Evolutionary conservation across 2,113 vertebrate genomes (phyloP).

Genomic region (Thalassarche chlororhynchos): DNA sequence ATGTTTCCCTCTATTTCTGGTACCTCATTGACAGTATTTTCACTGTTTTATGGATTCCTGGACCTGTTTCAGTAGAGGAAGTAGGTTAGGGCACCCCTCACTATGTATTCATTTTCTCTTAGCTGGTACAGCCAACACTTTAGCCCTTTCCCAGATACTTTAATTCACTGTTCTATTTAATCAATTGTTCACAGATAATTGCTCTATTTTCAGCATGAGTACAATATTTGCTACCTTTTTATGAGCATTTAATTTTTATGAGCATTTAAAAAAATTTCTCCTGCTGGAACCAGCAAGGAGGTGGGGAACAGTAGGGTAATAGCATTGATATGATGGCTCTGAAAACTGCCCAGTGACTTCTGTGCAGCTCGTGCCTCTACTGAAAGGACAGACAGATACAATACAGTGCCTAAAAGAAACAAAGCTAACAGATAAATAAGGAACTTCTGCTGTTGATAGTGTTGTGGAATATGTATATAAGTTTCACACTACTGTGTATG

Average conservation of each 20-base stretch:
- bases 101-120: not conserved
- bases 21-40: not conserved
- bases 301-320: not conserved
- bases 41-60: not conserved
- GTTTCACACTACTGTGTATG: not conserved
- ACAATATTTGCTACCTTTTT: not conserved
- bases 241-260: not conserved
- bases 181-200: not conserved
- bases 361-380: not conserved
- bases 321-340: not conserved
- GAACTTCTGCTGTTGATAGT: not conserved
- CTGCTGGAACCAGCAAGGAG: not conserved
- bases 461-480: not conserved
- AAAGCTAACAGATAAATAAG: not conserved
- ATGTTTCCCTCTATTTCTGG: not conserved
- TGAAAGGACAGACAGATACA: not conserved
- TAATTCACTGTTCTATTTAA: not conserved
- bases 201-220: not conserved
- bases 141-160: not conserved
- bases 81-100: not conserved
- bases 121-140: not conserved
- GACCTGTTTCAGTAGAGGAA: not conserved
- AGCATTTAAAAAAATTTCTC: not conserved
- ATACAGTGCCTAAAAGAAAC: not conserved
- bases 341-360: not conserved